Evolutionary conservation across 2,113 vertebrate genomes (phyloP).

Genomic region (Amblyornis subalaris): DNA sequence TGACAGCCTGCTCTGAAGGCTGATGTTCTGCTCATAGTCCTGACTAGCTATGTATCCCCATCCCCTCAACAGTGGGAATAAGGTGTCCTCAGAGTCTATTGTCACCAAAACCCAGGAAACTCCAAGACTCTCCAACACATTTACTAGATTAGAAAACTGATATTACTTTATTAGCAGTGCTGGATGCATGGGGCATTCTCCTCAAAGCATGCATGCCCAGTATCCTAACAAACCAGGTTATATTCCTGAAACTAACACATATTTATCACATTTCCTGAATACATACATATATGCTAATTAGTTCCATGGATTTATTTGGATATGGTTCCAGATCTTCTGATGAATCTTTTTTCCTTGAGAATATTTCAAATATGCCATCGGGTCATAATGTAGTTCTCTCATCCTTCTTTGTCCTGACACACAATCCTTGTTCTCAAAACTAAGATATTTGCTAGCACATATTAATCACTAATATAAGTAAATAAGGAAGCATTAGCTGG

Average conservation of each 20-base stretch:
- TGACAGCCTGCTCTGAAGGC: not conserved
- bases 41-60: not conserved
- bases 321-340: not conserved
- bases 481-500: not conserved
- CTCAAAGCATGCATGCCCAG: not conserved
- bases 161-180: not conserved
- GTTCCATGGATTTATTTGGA: not conserved
- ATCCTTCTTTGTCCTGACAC: not conserved
- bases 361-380: not conserved
- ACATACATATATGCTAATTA: not conserved
- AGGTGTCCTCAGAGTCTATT: not conserved
- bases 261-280: not conserved
- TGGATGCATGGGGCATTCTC: not conserved
- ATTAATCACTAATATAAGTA: not conserved
- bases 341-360: not conserved
- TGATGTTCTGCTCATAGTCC: not conserved
- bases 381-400: not conserved
- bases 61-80: not conserved
- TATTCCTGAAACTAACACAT: not conserved
- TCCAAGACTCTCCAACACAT: not conserved
- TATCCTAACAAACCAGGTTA: not conserved
- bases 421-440: not conserved
- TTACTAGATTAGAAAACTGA: not conserved
- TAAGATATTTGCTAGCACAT: not conserved
- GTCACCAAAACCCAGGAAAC: not conserved